phyloP scores from a whole-genome alignment of 2,113 vertebrate species.

The Actenoides lindsayi region DNA sequence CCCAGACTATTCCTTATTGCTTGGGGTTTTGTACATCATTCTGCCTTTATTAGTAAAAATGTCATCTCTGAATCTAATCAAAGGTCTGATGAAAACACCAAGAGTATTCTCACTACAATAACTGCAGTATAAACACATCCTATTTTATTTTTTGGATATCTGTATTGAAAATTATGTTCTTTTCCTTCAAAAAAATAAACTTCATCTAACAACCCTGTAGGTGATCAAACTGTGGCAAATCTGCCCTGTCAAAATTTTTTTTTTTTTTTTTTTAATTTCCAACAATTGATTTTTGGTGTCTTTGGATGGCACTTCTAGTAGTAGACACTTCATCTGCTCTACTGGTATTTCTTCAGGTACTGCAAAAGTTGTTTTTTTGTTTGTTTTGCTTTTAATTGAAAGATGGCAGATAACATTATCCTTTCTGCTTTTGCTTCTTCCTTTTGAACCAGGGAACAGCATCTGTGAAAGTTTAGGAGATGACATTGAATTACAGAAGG shows the following conservation, averaged over 20 bases:
- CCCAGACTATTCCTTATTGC: neutral
- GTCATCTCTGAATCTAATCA: neutral
- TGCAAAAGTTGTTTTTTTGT: neutral
- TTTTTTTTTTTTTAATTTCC: neutral
- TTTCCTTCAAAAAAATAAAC: neutral
- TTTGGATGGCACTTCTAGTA: neutral
- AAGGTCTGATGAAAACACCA: neutral
- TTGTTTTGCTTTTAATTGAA: neutral
- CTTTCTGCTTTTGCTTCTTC: neutral
- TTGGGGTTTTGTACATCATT: neutral
- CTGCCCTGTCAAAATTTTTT: neutral
- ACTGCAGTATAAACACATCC: neutral
- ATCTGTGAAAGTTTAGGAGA: neutral
- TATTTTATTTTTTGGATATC: neutral
- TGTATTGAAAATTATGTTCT: neutral
- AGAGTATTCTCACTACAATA: neutral
- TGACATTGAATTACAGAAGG: neutral
- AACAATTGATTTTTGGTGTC: neutral
- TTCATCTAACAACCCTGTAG: neutral
- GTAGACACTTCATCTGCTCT: neutral
- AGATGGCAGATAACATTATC: neutral
- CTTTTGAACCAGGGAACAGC: neutral
- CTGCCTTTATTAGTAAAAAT: neutral
- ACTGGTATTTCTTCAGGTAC: neutral
- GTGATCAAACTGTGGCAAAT: neutral